Conservation (phyloP, 2,797 vertebrate genomes). For the Chaetodon trifasciatus region DNA sequence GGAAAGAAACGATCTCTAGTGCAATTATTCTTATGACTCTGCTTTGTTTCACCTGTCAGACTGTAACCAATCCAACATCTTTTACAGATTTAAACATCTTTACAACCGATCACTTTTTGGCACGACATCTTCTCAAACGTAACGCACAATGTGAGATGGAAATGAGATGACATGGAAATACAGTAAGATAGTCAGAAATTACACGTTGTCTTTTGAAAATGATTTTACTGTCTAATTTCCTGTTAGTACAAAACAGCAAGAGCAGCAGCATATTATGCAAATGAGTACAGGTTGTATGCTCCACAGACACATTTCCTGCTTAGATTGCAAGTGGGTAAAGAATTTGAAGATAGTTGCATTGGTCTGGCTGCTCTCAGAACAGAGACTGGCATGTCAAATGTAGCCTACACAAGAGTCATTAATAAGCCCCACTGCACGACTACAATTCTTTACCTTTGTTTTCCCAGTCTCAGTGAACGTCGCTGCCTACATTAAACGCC, state of each 20-base stretch:
- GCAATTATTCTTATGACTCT: too few relatives aligned
- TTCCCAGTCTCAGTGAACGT: constrained; percentile 3
- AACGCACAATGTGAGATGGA: too few relatives aligned
- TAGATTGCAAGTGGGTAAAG: neutral
- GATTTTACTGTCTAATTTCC: neutral
- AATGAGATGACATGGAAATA: too few relatives aligned
- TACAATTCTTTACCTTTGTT: too few relatives aligned
- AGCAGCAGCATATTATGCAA: neutral
- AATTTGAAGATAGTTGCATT: neutral
- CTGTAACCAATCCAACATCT: too few relatives aligned
- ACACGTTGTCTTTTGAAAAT: too few relatives aligned
- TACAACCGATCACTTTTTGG: too few relatives aligned
- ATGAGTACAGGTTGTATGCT: neutral
- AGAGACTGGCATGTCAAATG: neutral
- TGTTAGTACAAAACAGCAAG: neutral
- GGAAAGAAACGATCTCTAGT: too few relatives aligned
- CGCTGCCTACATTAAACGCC: constrained; percentile 22
- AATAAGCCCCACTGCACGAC: neutral
- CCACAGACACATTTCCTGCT: neutral
- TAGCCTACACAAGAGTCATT: neutral
- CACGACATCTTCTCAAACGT: too few relatives aligned
- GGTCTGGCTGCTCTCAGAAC: neutral
- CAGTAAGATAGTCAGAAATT: neutral
- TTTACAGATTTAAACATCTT: too few relatives aligned
- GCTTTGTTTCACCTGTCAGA: too few relatives aligned